Percentiles rank a stretch among this genome's conserved stretches.
Evolutionary conservation across 2,113 vertebrate genomes (phyloP).

Genomic region (Astatotilapia flaviijosephi): DNA sequence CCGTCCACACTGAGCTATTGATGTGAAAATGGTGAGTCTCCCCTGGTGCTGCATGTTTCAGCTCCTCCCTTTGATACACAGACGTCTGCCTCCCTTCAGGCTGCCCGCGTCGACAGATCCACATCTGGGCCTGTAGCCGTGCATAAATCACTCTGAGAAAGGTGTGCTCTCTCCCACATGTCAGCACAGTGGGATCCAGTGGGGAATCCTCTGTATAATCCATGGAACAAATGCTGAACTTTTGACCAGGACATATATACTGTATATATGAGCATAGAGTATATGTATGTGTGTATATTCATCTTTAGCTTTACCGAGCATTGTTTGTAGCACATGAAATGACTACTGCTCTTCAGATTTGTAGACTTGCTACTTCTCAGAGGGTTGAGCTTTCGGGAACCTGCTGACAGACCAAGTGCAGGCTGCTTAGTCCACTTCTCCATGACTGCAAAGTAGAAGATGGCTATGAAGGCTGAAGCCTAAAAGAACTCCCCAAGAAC

Average conservation of each 20-base stretch:
- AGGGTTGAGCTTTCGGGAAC: background rate
- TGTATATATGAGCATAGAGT: background rate
- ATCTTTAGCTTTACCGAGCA: background rate
- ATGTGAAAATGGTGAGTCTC: conserved; percentile 60
- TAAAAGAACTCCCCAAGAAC: background rate
- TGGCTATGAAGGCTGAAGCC: background rate
- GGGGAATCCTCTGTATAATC: conserved; percentile 42
- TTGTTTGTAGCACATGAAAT: background rate
- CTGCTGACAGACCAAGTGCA: conserved; percentile 49
- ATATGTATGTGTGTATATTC: background rate
- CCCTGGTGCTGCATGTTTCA: conserved; percentile 45
- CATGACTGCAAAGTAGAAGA: background rate
- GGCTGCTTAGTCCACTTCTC: conserved; percentile 4
- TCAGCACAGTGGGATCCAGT: conserved; percentile 40
- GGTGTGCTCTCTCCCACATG: conserved; percentile 60
- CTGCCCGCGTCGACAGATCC: conserved; percentile 59
- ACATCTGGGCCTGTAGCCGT: conserved; percentile 66
- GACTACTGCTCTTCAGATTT: background rate
- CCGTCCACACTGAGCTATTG: conserved; percentile 52
- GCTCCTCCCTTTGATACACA: conserved; percentile 63
- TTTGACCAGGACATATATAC: background rate
- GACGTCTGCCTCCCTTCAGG: conserved; percentile 62
- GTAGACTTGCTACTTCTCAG: background rate
- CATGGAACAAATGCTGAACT: conserved; percentile 28
- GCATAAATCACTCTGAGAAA: conserved; percentile 69